Evolutionary conservation across 1,140 invertebrate genomes (phyloP).

Genomic region (Macrobrachium nipponense): DNA sequence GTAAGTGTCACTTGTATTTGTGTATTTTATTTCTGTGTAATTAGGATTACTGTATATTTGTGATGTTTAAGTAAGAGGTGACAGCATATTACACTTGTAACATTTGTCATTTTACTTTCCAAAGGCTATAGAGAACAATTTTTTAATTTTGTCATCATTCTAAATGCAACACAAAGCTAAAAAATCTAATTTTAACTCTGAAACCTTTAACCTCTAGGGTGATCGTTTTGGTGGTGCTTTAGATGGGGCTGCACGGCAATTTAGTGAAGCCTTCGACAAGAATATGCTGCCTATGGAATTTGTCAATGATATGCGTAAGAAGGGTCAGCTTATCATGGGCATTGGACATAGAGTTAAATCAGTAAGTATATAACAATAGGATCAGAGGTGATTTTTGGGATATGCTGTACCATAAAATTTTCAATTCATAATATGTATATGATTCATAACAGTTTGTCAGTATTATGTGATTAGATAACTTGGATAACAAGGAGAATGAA

Average conservation of each 20-base stretch:
- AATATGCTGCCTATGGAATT: constrained; percentile 98
- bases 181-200: too few species aligned
- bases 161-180: background rate
- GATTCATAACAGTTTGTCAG: too few species aligned
- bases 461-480: too few species aligned
- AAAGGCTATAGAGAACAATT: background rate
- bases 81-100: background rate
- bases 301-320: constrained; percentile 96
- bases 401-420: too few species aligned
- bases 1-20: constrained; percentile 75
- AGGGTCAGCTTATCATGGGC: constrained; percentile 98
- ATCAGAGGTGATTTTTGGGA: too few species aligned
- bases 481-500: too few species aligned
- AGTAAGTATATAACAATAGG: constrained; percentile 68
- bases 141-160: background rate
- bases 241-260: constrained; percentile 95
- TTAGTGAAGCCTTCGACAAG: constrained; percentile 94
- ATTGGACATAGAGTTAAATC: constrained; percentile 99
- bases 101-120: too few species aligned
- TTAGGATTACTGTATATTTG: too few species aligned
- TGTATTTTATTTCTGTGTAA: too few species aligned
- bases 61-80: background rate
- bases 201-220: constrained; percentile 74
- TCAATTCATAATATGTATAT: too few species aligned
- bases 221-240: constrained; percentile 98